Conservation (phyloP, 1,140 invertebrate genomes). For the Aphelenchoides besseyi region DNA sequence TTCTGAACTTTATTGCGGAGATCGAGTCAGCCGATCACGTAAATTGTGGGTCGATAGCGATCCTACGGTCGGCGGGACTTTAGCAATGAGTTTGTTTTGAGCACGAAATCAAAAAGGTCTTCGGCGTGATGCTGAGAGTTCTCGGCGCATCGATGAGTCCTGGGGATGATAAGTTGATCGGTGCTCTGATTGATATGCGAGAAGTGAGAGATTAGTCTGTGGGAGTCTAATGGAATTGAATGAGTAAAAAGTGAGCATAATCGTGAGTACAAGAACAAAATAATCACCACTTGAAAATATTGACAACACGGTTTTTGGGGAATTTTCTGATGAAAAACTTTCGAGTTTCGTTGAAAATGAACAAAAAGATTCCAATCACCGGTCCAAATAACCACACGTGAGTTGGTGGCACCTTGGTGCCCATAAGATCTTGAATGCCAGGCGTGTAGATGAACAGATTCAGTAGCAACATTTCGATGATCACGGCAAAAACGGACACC, state of each 20-base stretch:
- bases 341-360: constrained; percentile 34
- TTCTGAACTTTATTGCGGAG: no score
- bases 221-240: neutral
- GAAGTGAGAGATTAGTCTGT: no score
- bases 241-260: neutral
- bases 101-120: no score
- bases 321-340: constrained; percentile 35
- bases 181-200: no score
- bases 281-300: neutral
- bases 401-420: constrained; percentile 15
- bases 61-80: no score
- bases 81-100: no score
- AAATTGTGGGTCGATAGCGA: no score
- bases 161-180: no score
- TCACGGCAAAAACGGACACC: constrained; percentile 47
- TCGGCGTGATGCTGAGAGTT: no score
- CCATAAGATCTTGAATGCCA: constrained; percentile 31
- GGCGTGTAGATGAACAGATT: constrained; percentile 46
- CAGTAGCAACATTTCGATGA: constrained; percentile 51
- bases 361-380: constrained; percentile 25
- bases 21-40: no score
- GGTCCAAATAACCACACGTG: constrained; percentile 38
- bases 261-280: neutral
- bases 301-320: constrained; percentile 2
- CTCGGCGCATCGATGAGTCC: no score